Evolutionary conservation across 2,113 vertebrate species (phyloP).

Genomic region (Corythornis madagascariensis): DNA sequence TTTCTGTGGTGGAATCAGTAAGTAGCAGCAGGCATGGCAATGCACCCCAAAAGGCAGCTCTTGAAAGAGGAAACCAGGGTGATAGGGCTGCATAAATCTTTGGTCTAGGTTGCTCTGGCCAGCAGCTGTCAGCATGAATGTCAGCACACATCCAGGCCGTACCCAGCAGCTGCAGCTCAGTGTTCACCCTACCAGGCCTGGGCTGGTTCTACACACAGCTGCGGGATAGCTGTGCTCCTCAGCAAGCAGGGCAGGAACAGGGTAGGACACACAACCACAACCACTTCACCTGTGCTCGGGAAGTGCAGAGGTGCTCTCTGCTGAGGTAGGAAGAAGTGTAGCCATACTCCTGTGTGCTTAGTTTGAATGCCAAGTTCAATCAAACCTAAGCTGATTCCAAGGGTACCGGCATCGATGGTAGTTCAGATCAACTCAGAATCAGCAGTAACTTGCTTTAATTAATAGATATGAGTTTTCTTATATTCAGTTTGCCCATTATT

Average conservation of each 20-base stretch:
- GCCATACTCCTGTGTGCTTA: neutral
- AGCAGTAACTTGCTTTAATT: neutral
- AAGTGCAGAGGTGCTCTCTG: neutral
- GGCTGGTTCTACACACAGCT: neutral
- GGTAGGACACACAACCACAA: fast-evolving
- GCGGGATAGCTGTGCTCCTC: neutral
- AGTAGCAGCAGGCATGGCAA: neutral
- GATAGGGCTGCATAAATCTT: neutral
- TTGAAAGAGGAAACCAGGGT: neutral
- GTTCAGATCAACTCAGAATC: neutral
- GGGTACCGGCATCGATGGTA: neutral
- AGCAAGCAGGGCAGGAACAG: fast-evolving
- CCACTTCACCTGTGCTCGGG: neutral
- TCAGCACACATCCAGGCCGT: neutral
- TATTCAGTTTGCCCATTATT: neutral
- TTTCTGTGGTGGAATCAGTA: neutral
- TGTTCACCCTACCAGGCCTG: neutral
- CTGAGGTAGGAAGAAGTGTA: neutral
- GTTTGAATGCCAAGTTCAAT: neutral
- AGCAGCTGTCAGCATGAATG: no score
- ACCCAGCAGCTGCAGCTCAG: neutral
- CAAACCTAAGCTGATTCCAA: neutral
- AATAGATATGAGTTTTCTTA: neutral
- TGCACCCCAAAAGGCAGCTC: neutral
- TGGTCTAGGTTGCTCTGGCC: neutral